Evolutionary conservation across 2,113 vertebrate species (phyloP), one percentile per base, ranked within the genome.

Genomic region (Chaetodon auriga): DNA sequence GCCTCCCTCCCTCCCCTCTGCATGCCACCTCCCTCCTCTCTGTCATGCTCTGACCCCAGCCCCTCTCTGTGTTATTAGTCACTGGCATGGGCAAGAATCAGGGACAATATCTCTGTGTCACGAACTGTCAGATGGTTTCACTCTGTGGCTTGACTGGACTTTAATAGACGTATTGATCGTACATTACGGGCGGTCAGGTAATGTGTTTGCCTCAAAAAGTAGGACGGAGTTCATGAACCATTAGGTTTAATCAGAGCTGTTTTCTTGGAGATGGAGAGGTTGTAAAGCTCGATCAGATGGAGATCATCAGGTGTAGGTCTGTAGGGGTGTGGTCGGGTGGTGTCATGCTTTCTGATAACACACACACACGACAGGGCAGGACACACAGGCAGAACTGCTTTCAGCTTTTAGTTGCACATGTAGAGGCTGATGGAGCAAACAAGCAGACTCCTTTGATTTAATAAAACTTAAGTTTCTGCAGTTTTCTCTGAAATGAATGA

Each of bases 1-100:
- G 54, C 76, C 36, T 18, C 35, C 49, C 12, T 45, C 36, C 38
- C 41, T 49, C n/a, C 43, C 66, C 35, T 63, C 68, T 64, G 68
- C 74, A 74, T 78, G 79, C 19, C 38, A 13, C 74, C 74, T 54
- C 48, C 41, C 46, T 60, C 61, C 74, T 68, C 63, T 78, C 68
- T 36, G 61, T 25, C 73, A 73, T 30, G 19, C 68, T 55, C 23
- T 72, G 55, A 73, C 63, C 54, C 49, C 53, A 36, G 21, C 53
- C 57, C 63, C 82, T 68, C 82, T 49, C 25, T 30, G 57, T 70
- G 66, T 58, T 48, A 43, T 51, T 12, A 25, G 43, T 68, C 41
- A 21, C 23, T 49, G 46, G 35, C 23, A 63, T 54, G 57, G n/a
- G 58, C 19, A 15, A 35, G 11, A 21, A 43, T 68, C 2, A 15